Evolutionary conservation across 2,888 invertebrate genomes (phyloP).

Genomic region (Prenolepis imparis): DNA sequence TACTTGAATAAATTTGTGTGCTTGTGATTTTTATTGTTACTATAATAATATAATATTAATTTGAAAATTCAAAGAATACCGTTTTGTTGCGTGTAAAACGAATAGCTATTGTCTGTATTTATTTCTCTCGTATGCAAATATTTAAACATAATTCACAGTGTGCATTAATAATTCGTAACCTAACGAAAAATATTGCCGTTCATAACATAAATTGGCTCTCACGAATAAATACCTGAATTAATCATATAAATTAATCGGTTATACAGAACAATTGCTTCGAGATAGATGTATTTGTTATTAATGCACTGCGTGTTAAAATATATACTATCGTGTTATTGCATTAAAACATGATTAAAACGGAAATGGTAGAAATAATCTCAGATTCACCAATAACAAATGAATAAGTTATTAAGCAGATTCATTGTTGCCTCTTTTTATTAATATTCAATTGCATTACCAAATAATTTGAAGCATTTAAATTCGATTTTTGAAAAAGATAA

Average conservation of each 20-base stretch:
- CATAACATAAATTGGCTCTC: slow-evolving; percentile 1
- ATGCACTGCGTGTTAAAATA: slow-evolving; percentile 11
- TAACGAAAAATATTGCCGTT: slow-evolving; percentile 7
- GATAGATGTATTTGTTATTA: slow-evolving; percentile 29
- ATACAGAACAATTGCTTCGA: slow-evolving; percentile 36
- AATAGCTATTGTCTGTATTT: slow-evolving; percentile 4
- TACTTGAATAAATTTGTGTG: background rate
- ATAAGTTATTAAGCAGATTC: slow-evolving; percentile 37
- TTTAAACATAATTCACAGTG: background rate
- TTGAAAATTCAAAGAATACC: background rate
- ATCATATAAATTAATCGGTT: slow-evolving; percentile 41
- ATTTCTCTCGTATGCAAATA: background rate
- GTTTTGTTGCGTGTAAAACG: background rate
- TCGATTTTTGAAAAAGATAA: slow-evolving; percentile 4
- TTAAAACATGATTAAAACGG: slow-evolving; percentile 18
- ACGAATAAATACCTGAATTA: slow-evolving; percentile 30
- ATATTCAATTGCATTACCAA: slow-evolving; percentile 21
- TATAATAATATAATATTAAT: background rate
- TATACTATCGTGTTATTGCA: slow-evolving; percentile 15
- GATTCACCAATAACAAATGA: slow-evolving; percentile 22
- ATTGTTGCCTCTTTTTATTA: background rate
- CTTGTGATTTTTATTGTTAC: background rate
- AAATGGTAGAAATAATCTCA: slow-evolving; percentile 32
- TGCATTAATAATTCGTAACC: slow-evolving; percentile 19
- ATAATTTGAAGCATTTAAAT: slow-evolving; percentile 17